phyloP scores from a whole-genome alignment of 1,140 invertebrate genomes.

The Bombus consobrinus region DNA sequence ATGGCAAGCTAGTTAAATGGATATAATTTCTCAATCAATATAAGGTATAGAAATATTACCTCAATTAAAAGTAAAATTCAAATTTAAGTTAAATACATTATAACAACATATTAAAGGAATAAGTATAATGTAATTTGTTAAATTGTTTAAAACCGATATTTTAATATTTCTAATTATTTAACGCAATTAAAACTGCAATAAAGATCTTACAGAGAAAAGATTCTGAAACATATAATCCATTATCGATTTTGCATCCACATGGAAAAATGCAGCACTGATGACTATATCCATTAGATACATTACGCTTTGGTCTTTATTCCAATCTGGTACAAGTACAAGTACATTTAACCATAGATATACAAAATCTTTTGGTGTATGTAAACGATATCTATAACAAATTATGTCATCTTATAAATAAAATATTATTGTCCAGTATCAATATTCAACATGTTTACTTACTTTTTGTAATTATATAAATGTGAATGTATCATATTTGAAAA shows the following conservation, averaged over 20 bases:
- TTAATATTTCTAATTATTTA: background rate
- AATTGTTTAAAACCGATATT: background rate
- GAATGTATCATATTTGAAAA: constrained; percentile 89
- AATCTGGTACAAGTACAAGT: constrained; percentile 84
- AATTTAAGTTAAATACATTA: background rate
- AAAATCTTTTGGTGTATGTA: constrained; percentile 83
- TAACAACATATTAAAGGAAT: background rate
- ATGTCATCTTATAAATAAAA: constrained; percentile 26
- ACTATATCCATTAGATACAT: constrained; percentile 86
- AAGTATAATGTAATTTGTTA: background rate
- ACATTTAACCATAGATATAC: constrained; percentile 87
- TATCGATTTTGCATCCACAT: constrained; percentile 77
- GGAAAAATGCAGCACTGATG: constrained; percentile 83
- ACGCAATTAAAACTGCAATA: background rate
- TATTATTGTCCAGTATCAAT: background rate
- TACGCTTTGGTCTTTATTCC: constrained; percentile 86
- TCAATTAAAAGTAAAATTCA: background rate
- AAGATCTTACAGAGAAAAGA: constrained; percentile 75
- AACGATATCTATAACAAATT: constrained; percentile 78
- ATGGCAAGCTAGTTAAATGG: constrained; percentile 73
- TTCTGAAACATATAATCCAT: constrained; percentile 77
- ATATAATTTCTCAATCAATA: constrained; percentile 25
- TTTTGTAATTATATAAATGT: constrained; percentile 86
- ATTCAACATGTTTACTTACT: constrained; percentile 75
- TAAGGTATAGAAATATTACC: constrained; percentile 2